phyloP scores from a whole-genome alignment of 2,113 vertebrate genomes.

The Paramormyrops kingsleyae region DNA sequence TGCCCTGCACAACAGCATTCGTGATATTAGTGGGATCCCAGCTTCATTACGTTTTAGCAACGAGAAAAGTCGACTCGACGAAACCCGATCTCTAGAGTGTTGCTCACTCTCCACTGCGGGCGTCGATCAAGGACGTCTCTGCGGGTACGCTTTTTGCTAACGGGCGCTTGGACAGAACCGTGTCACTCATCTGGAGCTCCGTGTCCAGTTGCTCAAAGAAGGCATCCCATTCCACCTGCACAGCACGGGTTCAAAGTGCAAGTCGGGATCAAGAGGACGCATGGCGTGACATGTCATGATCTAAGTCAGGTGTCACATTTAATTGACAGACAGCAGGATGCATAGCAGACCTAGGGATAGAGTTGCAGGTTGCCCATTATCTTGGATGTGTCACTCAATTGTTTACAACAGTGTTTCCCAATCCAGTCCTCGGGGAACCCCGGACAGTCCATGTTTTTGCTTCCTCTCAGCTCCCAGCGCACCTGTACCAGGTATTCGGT shows the following conservation, averaged over 20 bases:
- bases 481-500: too few relatives aligned
- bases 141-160: constrained; percentile 34
- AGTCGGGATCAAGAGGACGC: neutral
- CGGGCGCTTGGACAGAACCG: constrained; percentile 26
- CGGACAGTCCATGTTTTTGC: too few relatives aligned
- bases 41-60: neutral
- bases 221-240: constrained; percentile 55
- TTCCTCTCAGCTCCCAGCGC: too few relatives aligned
- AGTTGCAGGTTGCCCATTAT: neutral
- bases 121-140: constrained; percentile 37
- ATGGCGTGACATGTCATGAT: neutral
- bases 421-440: too few relatives aligned
- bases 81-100: neutral
- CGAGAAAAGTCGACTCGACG: neutral
- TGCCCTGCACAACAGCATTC: constrained; percentile 29
- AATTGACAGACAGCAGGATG: neutral
- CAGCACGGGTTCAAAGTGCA: neutral
- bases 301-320: neutral
- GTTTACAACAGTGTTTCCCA: neutral
- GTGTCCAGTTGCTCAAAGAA: constrained; percentile 53
- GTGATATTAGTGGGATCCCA: neutral
- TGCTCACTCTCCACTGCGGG: constrained; percentile 46
- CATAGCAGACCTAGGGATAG: neutral
- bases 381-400: neutral
- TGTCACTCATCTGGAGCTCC: constrained; percentile 37